A percentile compares a stretch with the other conserved stretches of the same genome.
These are phyloP conservation scores for Sinotaia quadrata DNA, from an alignment of 2,888 invertebrate species.

Conservation along the genomic window DNA sequence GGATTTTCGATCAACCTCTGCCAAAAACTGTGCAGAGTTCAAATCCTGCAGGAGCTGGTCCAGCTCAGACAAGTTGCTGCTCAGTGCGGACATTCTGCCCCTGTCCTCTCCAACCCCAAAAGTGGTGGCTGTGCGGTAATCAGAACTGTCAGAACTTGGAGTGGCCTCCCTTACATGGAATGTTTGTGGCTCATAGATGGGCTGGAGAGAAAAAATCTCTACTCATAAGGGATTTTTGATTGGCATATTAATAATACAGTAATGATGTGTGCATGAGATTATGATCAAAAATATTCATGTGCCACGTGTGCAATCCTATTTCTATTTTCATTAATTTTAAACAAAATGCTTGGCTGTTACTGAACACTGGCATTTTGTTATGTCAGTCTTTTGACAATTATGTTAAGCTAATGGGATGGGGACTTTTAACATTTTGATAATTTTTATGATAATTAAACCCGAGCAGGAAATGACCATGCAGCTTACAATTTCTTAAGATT, in stretches of 20 bases:
- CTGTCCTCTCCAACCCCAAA: not conserved
- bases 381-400: too few relatives aligned
- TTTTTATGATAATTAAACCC: too few relatives aligned
- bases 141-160: conserved; percentile 37
- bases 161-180: conserved; percentile 43
- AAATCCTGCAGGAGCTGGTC: conserved; percentile 93
- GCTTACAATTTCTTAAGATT: too few relatives aligned
- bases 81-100: conserved; percentile 60
- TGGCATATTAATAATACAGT: not conserved
- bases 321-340: too few relatives aligned
- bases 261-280: too few relatives aligned
- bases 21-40: conserved; percentile 77
- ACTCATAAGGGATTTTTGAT: not conserved
- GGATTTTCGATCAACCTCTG: conserved; percentile 63
- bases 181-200: conserved; percentile 58
- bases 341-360: too few relatives aligned
- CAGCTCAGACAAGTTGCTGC: conserved; percentile 88
- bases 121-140: not conserved
- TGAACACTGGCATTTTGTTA: too few relatives aligned
- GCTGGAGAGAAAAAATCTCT: conserved; percentile 41
- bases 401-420: too few relatives aligned
- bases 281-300: too few relatives aligned
- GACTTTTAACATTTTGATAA: too few relatives aligned
- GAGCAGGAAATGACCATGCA: too few relatives aligned
- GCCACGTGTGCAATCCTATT: too few relatives aligned